Percentiles rank a stretch among this genome's conserved stretches.
These are phyloP conservation scores for Hyles euphorbiae DNA, from an alignment of 1,140 invertebrate genomes.

Conservation along the genomic window DNA sequence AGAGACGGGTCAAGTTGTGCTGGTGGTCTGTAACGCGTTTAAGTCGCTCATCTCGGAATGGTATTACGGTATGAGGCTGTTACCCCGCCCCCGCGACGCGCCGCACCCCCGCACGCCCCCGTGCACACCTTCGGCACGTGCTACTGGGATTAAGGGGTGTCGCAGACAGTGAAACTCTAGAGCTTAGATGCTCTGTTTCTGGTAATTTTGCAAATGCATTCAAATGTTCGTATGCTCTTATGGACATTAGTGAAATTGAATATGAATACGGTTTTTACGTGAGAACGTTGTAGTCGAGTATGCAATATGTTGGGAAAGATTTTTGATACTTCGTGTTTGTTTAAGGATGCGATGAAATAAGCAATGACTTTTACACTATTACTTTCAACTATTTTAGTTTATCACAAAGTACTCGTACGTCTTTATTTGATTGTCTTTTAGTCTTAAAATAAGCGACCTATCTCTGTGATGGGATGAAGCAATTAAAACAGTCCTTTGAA, in stretches of 20 bases:
- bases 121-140: slow-evolving; percentile 34
- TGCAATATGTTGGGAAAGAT: too few species aligned
- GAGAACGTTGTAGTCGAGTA: too few species aligned
- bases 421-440: too few species aligned
- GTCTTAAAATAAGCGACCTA: too few species aligned
- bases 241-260: background rate
- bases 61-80: slow-evolving; percentile 57
- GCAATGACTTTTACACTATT: too few species aligned
- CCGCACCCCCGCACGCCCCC: slow-evolving; percentile 18
- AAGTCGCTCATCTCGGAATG: slow-evolving; percentile 72
- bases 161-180: slow-evolving; percentile 21
- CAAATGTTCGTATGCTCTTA: too few species aligned
- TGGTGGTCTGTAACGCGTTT: slow-evolving; percentile 60
- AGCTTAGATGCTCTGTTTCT: background rate
- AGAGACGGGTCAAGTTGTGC: slow-evolving; percentile 28
- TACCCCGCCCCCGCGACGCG: slow-evolving; percentile 20
- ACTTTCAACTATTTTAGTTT: too few species aligned
- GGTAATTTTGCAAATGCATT: slow-evolving; percentile 5
- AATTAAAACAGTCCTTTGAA: too few species aligned
- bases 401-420: too few species aligned
- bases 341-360: too few species aligned
- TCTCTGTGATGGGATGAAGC: too few species aligned
- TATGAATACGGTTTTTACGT: background rate
- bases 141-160: slow-evolving; percentile 57
- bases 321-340: too few species aligned